These are phyloP conservation scores for Physeter macrocephalus DNA, from an alignment of 2,113 vertebrate species.

Conservation along the genomic window DNA sequence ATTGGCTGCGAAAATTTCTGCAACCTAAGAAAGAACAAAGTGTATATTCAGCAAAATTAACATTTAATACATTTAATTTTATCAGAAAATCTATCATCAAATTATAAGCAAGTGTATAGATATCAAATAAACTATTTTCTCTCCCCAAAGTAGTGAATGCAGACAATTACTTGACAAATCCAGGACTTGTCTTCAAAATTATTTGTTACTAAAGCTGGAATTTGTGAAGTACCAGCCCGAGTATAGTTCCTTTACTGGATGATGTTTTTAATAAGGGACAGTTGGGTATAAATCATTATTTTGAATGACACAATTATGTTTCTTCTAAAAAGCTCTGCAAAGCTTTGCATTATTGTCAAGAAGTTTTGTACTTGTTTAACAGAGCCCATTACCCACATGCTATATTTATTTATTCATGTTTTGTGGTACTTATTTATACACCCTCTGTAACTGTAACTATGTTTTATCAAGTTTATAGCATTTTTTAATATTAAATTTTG, in stretches of 20 bases:
- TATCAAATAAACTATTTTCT: neutral
- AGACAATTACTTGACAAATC: neutral
- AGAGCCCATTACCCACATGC: neutral
- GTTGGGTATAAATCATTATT: neutral
- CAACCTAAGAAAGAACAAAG: neutral
- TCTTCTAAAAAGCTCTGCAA: neutral
- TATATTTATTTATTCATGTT: neutral
- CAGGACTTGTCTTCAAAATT: neutral
- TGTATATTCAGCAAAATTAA: neutral
- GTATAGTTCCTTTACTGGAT: neutral
- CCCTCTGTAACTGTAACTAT: neutral
- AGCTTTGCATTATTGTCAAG: neutral
- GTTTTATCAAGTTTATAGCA: neutral
- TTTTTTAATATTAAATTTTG: neutral
- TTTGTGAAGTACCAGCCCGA: neutral
- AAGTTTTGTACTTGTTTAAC: neutral
- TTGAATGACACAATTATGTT: neutral
- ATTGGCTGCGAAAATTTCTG: neutral
- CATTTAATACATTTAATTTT: neutral
- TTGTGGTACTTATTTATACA: neutral
- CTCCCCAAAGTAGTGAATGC: neutral
- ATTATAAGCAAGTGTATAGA: neutral
- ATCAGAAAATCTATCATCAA: neutral
- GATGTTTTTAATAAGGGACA: neutral
- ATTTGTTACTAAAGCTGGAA: neutral